Conservation (phyloP, 2,797 vertebrate species). For the Manis crassicaudata region DNA sequence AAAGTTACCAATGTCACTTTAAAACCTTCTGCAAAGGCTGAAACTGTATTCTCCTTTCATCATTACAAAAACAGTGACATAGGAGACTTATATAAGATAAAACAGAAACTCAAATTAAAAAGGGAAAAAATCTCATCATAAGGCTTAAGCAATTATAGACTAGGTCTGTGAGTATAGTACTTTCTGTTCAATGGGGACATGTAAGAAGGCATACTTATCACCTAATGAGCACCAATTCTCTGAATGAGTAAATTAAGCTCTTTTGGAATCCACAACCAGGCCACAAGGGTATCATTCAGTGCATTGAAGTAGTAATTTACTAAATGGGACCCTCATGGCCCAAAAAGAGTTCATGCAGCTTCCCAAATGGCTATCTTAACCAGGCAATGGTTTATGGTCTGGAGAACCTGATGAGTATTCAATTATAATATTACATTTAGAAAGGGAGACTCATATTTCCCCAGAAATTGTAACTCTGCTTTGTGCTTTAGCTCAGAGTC, state of each 20-base stretch:
- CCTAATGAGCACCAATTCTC: conserved; percentile 67
- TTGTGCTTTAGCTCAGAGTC: conserved; percentile 28
- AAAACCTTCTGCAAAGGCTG: background rate
- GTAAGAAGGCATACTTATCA: conserved; percentile 16
- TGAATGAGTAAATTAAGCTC: conserved; percentile 71
- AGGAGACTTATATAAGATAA: background rate
- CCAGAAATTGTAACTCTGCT: conserved; percentile 38
- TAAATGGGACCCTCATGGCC: conserved; percentile 72
- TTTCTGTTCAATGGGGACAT: background rate
- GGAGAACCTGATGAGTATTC: conserved; percentile 60
- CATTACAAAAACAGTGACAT: background rate
- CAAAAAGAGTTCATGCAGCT: conserved; percentile 59
- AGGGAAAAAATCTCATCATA: background rate
- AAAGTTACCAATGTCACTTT: background rate
- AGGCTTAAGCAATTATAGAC: background rate
- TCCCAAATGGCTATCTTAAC: conserved; percentile 75
- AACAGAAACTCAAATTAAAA: background rate
- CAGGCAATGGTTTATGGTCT: conserved; percentile 73
- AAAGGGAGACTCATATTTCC: conserved; percentile 50
- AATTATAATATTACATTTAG: conserved; percentile 58
- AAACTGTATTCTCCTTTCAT: background rate
- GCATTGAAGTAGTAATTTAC: conserved; percentile 74
- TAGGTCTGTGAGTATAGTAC: background rate
- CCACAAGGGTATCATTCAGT: conserved; percentile 65
- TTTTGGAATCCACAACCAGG: conserved; percentile 67